Percentiles rank a stretch among this genome's conserved stretches.
Conservation (phyloP, 2,888 invertebrate genomes). For the Omphaloscelis lunosa region DNA sequence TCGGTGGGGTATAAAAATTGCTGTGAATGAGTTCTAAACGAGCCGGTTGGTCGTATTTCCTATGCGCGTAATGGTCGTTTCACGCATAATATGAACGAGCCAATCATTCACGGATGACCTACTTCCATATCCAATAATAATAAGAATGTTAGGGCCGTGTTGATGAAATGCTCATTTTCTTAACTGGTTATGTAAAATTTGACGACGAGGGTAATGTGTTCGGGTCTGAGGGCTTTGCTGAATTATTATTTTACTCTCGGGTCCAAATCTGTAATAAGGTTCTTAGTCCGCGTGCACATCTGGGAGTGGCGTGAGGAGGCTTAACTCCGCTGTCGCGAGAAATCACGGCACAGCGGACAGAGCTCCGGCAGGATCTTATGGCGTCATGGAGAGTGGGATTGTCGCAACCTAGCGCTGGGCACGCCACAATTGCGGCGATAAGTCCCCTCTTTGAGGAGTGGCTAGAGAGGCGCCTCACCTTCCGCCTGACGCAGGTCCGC, state of each 20-base stretch:
- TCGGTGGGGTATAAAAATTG: slow-evolving; percentile 54
- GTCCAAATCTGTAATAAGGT: slow-evolving; percentile 26
- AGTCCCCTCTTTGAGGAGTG: too few relatives aligned
- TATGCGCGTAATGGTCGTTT: slow-evolving; percentile 54
- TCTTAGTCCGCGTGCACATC: too few relatives aligned
- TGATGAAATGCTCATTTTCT: slow-evolving; percentile 63
- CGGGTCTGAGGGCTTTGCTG: slow-evolving; percentile 8
- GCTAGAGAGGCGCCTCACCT: too few relatives aligned
- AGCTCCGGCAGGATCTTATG: too few relatives aligned
- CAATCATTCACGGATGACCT: slow-evolving; percentile 67
- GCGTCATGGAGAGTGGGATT: too few relatives aligned
- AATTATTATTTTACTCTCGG: slow-evolving; percentile 31
- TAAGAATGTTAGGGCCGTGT: slow-evolving; percentile 54
- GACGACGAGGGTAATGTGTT: slow-evolving; percentile 25
- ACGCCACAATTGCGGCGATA: too few relatives aligned
- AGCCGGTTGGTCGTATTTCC: slow-evolving; percentile 53
- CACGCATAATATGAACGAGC: slow-evolving; percentile 61
- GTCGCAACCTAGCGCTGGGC: too few relatives aligned
- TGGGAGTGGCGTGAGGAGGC: too few relatives aligned
- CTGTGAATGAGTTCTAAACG: slow-evolving; percentile 59
- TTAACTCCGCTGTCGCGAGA: too few relatives aligned
- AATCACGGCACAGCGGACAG: too few relatives aligned
- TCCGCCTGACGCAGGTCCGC: too few relatives aligned
- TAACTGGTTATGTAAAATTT: slow-evolving; percentile 51
- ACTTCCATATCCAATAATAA: slow-evolving; percentile 66